A percentile compares a stretch with the other conserved stretches of the same genome.
phyloP scores from a whole-genome alignment of 2,888 invertebrate species.

The Willowsia nigromaculata region DNA sequence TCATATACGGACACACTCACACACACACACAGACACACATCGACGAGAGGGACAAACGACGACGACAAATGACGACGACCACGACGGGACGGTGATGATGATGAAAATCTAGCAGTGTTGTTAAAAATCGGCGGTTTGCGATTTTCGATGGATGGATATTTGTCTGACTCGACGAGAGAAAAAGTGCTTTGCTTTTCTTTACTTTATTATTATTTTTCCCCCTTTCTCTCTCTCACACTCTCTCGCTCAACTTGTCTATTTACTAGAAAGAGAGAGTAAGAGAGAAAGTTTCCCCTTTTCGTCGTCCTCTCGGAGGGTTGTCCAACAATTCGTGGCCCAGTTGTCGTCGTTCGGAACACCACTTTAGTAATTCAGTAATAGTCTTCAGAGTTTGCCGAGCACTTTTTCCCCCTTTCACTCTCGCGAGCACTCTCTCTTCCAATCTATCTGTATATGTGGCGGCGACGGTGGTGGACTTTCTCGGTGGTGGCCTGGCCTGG shows the following conservation, averaged over 20 bases:
- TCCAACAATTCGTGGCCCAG: constrained; percentile 68
- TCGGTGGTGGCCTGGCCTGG: constrained; percentile 16
- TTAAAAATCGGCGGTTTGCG: constrained; percentile 71
- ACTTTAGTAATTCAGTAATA: constrained; percentile 63
- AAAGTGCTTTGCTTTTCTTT: constrained; percentile 32
- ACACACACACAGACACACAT: constrained; percentile 15
- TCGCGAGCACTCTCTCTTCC: background rate
- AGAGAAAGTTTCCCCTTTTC: constrained; percentile 29
- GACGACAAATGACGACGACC: constrained; percentile 71
- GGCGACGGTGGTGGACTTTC: constrained; percentile 9
- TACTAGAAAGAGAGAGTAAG: background rate
- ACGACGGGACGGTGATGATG: constrained; percentile 52
- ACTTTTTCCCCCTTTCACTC: constrained; percentile 54
- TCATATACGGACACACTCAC: constrained; percentile 22
- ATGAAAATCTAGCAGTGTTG: constrained; percentile 54
- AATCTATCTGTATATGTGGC: background rate
- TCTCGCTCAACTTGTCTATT: constrained; percentile 21
- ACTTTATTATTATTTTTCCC: constrained; percentile 40
- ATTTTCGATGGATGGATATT: constrained; percentile 62
- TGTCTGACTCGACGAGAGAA: constrained; percentile 46
- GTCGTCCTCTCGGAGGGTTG: constrained; percentile 63
- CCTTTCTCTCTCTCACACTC: constrained; percentile 45
- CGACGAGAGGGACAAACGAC: constrained; percentile 15
- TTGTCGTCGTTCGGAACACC: constrained; percentile 71
- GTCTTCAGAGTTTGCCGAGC: constrained; percentile 63